Conservation (phyloP, 2,797 vertebrate species). For the Thalassophryne amazonica region DNA sequence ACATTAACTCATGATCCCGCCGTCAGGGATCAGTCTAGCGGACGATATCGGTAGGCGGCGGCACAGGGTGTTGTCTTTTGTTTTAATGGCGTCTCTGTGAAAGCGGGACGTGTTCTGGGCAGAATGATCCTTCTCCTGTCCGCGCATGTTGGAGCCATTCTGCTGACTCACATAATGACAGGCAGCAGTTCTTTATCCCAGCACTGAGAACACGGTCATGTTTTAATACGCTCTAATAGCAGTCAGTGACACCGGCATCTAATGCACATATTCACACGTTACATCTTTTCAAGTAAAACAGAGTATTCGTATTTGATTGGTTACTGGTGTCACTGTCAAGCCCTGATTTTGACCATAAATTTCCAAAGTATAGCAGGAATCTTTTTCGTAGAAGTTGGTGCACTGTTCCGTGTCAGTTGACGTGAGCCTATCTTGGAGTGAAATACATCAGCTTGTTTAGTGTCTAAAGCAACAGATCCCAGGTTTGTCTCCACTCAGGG, state of each 20-base stretch:
- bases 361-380: no score
- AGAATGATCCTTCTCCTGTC: conserved; percentile 57
- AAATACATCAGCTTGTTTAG: no score
- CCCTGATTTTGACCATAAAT: no score
- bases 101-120: conserved; percentile 31
- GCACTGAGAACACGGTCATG: background rate
- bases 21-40: conserved; percentile 3
- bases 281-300: conserved; percentile 12
- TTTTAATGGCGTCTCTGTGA: conserved; percentile 20
- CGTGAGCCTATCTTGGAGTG: no score
- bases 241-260: conserved; percentile 21
- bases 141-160: conserved; percentile 63
- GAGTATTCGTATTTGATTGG: background rate
- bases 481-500: no score
- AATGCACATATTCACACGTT: background rate
- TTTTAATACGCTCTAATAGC: conserved; percentile 37
- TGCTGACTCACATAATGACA: conserved; percentile 23
- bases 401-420: no score
- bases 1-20: no score
- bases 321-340: no score
- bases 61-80: conserved; percentile 27
- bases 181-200: conserved; percentile 8
- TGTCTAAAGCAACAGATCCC: no score
- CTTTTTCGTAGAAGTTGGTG: no score
- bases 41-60: conserved; percentile 5